A percentile compares a stretch with the other conserved stretches of the same genome.
These are phyloP conservation scores for Odiellus spinosus DNA, from an alignment of 2,888 invertebrate species.

Conservation along the genomic window DNA sequence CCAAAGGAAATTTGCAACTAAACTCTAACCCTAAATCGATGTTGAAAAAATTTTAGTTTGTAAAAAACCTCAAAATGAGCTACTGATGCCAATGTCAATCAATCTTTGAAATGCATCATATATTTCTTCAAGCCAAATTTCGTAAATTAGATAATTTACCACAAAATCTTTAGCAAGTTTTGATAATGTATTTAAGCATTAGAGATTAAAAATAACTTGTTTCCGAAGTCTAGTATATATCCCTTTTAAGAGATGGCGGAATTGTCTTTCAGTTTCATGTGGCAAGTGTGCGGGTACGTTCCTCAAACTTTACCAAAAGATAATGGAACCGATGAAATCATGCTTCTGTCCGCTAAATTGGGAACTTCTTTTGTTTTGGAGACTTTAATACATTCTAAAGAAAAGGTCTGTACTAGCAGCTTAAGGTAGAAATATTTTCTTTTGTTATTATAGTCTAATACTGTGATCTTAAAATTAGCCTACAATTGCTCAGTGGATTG, in stretches of 20 bases:
- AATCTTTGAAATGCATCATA: too few relatives aligned
- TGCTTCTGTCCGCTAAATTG: slow-evolving; percentile 67
- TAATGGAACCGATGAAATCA: slow-evolving; percentile 54
- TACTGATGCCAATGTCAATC: too few relatives aligned
- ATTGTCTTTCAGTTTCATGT: slow-evolving; percentile 61
- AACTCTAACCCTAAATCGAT: too few relatives aligned
- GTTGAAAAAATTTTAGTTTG: too few relatives aligned
- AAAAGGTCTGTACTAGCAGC: slow-evolving; percentile 46
- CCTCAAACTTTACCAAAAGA: slow-evolving; percentile 53
- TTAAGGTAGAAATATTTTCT: neutral
- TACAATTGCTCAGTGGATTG: slow-evolving; percentile 93
- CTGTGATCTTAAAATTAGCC: slow-evolving; percentile 39
- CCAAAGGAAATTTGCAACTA: too few relatives aligned
- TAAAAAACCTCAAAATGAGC: too few relatives aligned
- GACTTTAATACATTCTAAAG: slow-evolving; percentile 91
- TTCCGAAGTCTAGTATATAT: neutral
- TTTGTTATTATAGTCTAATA: slow-evolving; percentile 3
- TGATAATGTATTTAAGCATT: neutral
- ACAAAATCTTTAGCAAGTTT: too few relatives aligned
- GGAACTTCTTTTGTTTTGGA: slow-evolving; percentile 90
- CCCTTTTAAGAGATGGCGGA: neutral
- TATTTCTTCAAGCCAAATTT: too few relatives aligned
- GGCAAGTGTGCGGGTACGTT: slow-evolving; percentile 85
- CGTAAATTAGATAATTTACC: too few relatives aligned
- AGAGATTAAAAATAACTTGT: neutral